Evolutionary conservation across 1,140 invertebrate genomes (phyloP).

Genomic region (Aphelinus atriplicis): DNA sequence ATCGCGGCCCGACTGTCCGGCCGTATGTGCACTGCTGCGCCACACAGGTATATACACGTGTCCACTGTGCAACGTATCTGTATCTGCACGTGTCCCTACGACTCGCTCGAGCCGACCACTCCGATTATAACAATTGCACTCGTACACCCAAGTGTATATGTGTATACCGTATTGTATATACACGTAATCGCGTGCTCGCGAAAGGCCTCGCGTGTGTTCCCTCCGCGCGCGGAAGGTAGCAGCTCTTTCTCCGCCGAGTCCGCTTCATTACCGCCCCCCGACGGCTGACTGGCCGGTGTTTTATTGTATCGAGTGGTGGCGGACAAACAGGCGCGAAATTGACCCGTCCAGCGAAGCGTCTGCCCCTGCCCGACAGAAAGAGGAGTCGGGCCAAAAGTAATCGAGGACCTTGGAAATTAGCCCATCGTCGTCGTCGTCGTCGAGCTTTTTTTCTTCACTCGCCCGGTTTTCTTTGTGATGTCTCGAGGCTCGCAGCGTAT

Average conservation of each 20-base stretch:
- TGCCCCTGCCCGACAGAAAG: neutral
- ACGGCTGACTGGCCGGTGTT: neutral
- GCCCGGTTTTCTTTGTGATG: neutral
- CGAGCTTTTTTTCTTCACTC: neutral
- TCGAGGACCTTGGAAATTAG: slow-evolving; percentile 18
- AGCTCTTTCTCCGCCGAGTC: neutral
- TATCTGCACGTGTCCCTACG: no score
- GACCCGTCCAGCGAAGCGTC: neutral
- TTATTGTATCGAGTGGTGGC: neutral
- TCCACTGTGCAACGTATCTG: neutral
- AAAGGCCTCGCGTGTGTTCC: neutral
- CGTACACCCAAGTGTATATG: neutral
- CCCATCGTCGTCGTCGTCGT: slow-evolving; percentile 1
- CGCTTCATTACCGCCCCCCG: neutral
- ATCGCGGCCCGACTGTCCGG: no score
- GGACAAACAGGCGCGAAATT: neutral
- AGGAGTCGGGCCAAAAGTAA: slow-evolving; percentile 15
- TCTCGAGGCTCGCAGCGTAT: neutral
- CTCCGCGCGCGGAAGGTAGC: neutral
- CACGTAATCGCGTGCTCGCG: neutral
- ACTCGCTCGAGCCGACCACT: neutral
- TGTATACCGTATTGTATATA: neutral
- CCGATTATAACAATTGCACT: slow-evolving; percentile 7
- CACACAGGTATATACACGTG: neutral
- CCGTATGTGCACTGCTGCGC: no score